A percentile compares a stretch with the other conserved stretches of the same genome.
Evolutionary conservation across 23 tunicate genomes (phyloP).

Genomic region (Phallusia fumigata): DNA sequence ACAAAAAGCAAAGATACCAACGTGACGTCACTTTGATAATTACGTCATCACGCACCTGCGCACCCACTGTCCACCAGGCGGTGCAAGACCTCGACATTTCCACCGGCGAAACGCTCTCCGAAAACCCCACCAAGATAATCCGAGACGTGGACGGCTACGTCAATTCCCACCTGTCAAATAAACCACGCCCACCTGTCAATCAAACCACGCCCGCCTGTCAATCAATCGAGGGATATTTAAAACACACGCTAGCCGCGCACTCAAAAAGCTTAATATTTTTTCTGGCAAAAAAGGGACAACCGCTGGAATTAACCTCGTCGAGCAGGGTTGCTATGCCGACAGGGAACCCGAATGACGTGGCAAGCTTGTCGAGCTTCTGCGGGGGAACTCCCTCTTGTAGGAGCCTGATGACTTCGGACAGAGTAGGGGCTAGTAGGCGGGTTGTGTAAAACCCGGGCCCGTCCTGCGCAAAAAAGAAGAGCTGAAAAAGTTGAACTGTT

Average conservation of each 20-base stretch:
- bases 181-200: neutral
- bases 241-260: no score
- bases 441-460: conserved; percentile 99
- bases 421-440: conserved; percentile 91
- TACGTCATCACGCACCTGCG: conserved; percentile 51
- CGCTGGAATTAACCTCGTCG: conserved; percentile 70
- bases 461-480: conserved; percentile 55
- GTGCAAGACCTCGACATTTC: conserved; percentile 57
- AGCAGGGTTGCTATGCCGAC: conserved; percentile 97
- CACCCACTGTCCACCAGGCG: conserved; percentile 79
- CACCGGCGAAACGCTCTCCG: conserved; percentile 89
- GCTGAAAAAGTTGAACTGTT: no score
- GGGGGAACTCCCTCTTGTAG: conserved; percentile 96
- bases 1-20: no score
- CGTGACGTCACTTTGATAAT: neutral
- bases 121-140: conserved; percentile 83
- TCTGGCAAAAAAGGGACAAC: no score
- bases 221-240: no score
- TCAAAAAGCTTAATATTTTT: no score
- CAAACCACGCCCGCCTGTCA: no score
- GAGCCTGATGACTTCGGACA: conserved; percentile 84
- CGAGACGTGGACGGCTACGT: conserved; percentile 88
- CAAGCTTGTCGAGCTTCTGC: conserved; percentile 74
- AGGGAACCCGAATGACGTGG: conserved; percentile 91
- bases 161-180: conserved; percentile 73